Evolutionary conservation across 2,888 invertebrate species (phyloP).

Genomic region (Autographa pulchrina): DNA sequence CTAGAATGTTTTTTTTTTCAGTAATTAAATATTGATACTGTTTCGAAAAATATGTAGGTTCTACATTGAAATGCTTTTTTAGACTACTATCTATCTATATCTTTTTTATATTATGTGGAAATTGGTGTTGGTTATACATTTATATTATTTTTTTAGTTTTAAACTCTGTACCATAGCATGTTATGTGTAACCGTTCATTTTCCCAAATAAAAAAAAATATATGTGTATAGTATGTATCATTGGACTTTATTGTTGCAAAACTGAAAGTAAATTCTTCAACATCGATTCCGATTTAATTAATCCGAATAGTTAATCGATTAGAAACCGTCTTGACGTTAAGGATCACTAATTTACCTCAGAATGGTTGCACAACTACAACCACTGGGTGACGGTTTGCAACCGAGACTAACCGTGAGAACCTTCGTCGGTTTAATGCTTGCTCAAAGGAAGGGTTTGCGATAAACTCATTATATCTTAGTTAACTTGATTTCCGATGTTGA

Average conservation of each 20-base stretch:
- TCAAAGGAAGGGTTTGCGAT: constrained; percentile 24
- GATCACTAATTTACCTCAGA: constrained; percentile 41
- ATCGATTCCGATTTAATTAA: background rate
- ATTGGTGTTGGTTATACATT: no score
- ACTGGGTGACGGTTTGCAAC: constrained; percentile 31
- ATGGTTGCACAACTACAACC: constrained; percentile 37
- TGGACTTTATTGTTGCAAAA: background rate
- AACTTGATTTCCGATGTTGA: background rate
- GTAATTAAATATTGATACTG: background rate
- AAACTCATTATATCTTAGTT: background rate
- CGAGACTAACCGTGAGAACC: constrained; percentile 38
- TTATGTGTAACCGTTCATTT: no score
- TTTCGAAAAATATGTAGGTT: no score
- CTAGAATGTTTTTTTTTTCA: no score
- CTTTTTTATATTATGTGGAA: no score
- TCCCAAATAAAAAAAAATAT: no score
- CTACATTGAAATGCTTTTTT: no score
- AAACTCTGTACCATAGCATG: no score
- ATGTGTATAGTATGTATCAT: no score
- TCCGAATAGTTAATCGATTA: constrained; percentile 45
- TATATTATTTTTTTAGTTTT: no score
- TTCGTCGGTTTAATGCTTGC: constrained; percentile 6
- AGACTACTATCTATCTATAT: no score
- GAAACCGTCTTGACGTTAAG: constrained; percentile 43
- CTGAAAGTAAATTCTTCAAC: background rate